Evolutionary conservation across 2,113 vertebrate genomes (phyloP), one percentile per base, ranked within the genome.

Genomic region (Irena cyanogastra): DNA sequence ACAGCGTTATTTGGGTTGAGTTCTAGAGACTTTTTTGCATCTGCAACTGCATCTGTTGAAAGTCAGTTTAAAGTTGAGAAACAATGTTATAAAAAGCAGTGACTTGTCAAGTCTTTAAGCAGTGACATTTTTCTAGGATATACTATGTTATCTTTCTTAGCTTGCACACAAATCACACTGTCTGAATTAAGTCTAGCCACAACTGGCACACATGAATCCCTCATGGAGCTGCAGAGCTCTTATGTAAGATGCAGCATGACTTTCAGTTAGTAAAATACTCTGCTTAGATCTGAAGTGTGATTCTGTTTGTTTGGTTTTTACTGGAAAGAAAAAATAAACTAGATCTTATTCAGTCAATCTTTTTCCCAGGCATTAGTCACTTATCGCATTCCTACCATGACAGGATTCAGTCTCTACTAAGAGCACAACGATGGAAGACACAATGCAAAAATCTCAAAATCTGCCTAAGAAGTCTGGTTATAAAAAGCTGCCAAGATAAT

Each of bases 1-100:
- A 97, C 97, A 23, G 98, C 97, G 91, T 98, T 98, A 96, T 90
- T 97, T 72, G 99, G 98, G 87, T 98, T 98, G 85, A 99, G 98
- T 93, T 98, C 97, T 81, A 99, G 98, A 71, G 99, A 98, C 96
- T 98, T 99, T 96, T 98, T 98, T 88, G 98, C 98, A 97, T 99
- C 99, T 82, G 98, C 97, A 96, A 98, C 97, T 39, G 98, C 99
- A 97, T 98, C 99, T 99, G 97, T 79, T 90, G 83, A 90, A 87
- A 97, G 75, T 23, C 76, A 94, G 30, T 93, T 92, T 59, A 52
- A 68, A 83, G 30, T 54, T 54, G n/a, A 96, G 37, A 41, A 92
- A 80, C 30, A 56, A 39, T 7, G 1, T 68, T 85, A 72, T 2
- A 45, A 77, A 91, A 93, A 80, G 35, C 27, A 86, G 2, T 11